phyloP scores from a whole-genome alignment of 2,888 invertebrate species.

The Diploptera punctata region DNA sequence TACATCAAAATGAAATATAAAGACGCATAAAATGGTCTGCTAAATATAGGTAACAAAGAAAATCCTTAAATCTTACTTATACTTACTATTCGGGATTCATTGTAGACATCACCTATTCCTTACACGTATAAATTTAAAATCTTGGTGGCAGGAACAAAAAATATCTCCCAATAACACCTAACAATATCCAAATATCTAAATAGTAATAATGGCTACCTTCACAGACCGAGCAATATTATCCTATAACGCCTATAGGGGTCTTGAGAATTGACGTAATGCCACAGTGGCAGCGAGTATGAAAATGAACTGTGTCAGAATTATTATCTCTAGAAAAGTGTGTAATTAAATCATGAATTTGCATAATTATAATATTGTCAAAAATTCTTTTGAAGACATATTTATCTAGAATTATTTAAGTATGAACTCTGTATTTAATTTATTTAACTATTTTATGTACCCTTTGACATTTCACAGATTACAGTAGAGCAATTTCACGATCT shows the following conservation, averaged over 20 bases:
- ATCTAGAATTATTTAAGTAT: too few relatives aligned
- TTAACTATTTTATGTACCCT: too few relatives aligned
- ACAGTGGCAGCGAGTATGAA: conserved; percentile 42
- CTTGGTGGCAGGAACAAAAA: neutral
- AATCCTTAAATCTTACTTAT: conserved; percentile 51
- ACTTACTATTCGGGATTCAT: conserved; percentile 90
- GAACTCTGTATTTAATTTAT: too few relatives aligned
- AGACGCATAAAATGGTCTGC: conserved; percentile 16
- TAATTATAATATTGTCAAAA: too few relatives aligned
- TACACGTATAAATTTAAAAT: conserved; percentile 3
- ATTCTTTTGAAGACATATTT: too few relatives aligned
- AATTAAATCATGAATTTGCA: too few relatives aligned
- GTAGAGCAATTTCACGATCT: too few relatives aligned
- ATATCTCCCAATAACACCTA: neutral
- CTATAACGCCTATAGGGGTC: conserved; percentile 40
- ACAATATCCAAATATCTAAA: conserved; percentile 26
- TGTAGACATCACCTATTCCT: conserved; percentile 47
- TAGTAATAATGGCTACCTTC: conserved; percentile 44
- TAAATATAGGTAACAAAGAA: neutral
- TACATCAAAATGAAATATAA: neutral
- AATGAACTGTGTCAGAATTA: too few relatives aligned
- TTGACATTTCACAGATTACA: too few relatives aligned
- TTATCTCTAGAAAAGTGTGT: too few relatives aligned
- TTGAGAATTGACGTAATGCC: conserved; percentile 46
- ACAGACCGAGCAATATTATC: conserved; percentile 40